Evolutionary conservation across 2,797 vertebrate species (phyloP).

Genomic region (Lutjanus argentimaculatus): DNA sequence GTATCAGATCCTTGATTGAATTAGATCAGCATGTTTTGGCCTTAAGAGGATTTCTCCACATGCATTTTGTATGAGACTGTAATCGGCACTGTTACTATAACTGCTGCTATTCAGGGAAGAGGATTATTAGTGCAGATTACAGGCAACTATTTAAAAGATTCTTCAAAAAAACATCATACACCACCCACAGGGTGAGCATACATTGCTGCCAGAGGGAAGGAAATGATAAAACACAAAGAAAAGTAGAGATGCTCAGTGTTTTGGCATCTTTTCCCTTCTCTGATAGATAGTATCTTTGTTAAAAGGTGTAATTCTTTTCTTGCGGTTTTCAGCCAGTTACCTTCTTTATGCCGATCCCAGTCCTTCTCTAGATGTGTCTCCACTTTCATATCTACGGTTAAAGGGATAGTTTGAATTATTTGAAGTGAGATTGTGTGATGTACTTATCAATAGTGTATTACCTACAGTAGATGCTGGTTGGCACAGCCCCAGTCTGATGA

Average conservation of each 20-base stretch:
- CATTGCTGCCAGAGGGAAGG: conserved; percentile 20
- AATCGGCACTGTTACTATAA: conserved; percentile 73
- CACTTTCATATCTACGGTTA: conserved; percentile 41
- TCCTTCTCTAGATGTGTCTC: conserved; percentile 33
- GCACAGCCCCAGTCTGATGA: no score
- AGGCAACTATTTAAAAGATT: conserved; percentile 60
- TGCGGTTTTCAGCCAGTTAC: conserved; percentile 37
- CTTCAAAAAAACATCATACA: conserved; percentile 14
- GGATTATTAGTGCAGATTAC: conserved; percentile 78
- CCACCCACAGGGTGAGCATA: conserved; percentile 45
- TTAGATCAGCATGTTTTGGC: conserved; percentile 81
- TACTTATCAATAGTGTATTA: no score
- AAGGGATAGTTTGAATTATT: no score
- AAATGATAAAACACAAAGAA: conserved; percentile 29
- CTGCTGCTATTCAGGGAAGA: conserved; percentile 59
- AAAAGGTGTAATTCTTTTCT: conserved; percentile 16
- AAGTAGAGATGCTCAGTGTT: conserved; percentile 15
- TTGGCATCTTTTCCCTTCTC: conserved; percentile 1
- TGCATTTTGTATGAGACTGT: conserved; percentile 73
- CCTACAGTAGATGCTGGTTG: no score
- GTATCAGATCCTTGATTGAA: conserved; percentile 80
- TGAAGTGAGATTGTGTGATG: no score
- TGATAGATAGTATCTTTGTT: conserved; percentile 29
- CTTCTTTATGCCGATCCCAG: conserved; percentile 30
- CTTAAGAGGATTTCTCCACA: conserved; percentile 79